These are phyloP conservation scores for Incurvaria masculella DNA, from an alignment of 2,888 invertebrate genomes.

Conservation along the genomic window DNA sequence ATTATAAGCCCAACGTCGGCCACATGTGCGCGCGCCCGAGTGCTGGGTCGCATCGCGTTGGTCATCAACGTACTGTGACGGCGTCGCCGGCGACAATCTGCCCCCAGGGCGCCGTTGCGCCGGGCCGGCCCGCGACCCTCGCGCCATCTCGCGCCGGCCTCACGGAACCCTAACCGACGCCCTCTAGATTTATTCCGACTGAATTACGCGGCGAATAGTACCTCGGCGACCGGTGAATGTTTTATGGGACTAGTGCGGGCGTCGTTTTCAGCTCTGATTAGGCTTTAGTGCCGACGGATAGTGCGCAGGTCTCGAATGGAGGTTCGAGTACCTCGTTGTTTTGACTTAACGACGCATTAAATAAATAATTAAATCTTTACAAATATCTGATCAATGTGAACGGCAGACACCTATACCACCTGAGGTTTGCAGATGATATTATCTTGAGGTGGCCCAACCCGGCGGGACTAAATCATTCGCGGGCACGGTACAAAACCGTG, in stretches of 20 bases:
- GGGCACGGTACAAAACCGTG: too few species aligned
- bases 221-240: constrained; percentile 36
- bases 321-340: too few species aligned
- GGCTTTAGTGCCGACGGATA: constrained; percentile 17
- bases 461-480: too few species aligned
- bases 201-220: constrained; percentile 40
- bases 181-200: constrained; percentile 48
- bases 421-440: too few species aligned
- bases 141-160: too few species aligned
- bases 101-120: constrained; percentile 40
- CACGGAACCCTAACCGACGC: constrained; percentile 27
- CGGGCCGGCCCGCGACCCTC: too few species aligned
- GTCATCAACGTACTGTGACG: constrained; percentile 31
- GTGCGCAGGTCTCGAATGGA: constrained; percentile 36
- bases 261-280: constrained; percentile 38
- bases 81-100: constrained; percentile 40
- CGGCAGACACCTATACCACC: too few species aligned
- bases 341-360: too few species aligned
- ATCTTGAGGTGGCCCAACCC: too few species aligned
- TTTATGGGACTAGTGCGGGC: constrained; percentile 32
- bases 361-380: too few species aligned
- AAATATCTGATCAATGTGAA: too few species aligned
- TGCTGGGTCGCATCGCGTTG: constrained; percentile 44
- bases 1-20: too few species aligned
- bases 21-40: constrained; percentile 22